Conservation (phyloP, 2,113 vertebrate species). For the Gavia stellata region DNA sequence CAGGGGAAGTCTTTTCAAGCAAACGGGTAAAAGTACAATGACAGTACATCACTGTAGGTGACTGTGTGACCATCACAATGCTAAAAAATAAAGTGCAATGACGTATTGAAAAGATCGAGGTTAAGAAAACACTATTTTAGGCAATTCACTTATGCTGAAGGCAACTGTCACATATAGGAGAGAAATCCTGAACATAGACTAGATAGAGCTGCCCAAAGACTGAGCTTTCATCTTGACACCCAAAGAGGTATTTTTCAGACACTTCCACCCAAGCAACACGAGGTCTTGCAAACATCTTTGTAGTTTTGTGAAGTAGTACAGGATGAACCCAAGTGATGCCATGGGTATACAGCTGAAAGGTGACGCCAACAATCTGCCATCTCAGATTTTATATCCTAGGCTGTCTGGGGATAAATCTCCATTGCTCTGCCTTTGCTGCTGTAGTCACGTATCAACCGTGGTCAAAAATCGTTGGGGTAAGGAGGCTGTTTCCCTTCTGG, state of each 20-base stretch:
- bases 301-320: neutral
- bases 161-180: neutral
- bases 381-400: neutral
- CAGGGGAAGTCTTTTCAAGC: neutral
- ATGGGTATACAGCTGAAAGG: neutral
- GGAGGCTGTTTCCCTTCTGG: neutral
- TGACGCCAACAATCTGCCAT: neutral
- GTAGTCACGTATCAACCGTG: fast-evolving
- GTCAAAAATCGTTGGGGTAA: neutral
- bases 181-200: neutral
- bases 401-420: neutral
- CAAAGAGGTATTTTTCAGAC: neutral
- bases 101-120: neutral
- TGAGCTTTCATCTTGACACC: neutral
- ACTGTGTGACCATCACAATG: too few species aligned
- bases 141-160: neutral
- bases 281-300: neutral
- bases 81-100: neutral
- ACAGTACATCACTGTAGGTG: neutral
- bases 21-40: neutral
- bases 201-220: neutral
- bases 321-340: neutral
- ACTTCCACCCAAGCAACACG: neutral
- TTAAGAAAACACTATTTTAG: neutral
- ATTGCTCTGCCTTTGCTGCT: neutral